Base-by-base conservation (phyloP, 1,140 invertebrate genomes). In the Heliconius nattereri region DNA sequence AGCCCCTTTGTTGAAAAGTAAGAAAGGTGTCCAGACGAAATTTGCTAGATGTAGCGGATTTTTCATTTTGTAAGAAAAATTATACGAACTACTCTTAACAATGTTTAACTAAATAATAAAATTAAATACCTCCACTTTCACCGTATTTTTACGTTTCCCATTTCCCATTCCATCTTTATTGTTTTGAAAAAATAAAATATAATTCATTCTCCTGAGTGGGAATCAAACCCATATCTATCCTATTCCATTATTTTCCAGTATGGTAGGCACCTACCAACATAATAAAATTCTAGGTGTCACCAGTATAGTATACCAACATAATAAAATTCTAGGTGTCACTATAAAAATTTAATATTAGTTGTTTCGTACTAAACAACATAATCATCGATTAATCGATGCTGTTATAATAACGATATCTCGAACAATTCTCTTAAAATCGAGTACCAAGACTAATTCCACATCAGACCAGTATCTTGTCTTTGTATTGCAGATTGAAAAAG, bases 401-500 rank as follows among this genome's bases (percentile, higher is more conserved):
- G 60, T 26, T 66, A 66, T 66, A 66, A 66, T 66, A 66, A 66
- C 23, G 60, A 66, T 66, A 66, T 66, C 60, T 9, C 9, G 60
- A 66, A 29, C 3, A 66, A 66, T 66, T 66, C 11, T 29, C 54
- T 57, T 57, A n/a, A 57, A 57, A 57, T 11, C 54, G n/a, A n/a
- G 54, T 23, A 57, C 3, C 54, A 23, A n/a, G 8, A 57, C 60
- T 66, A 66, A 66, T 66, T 66, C 60, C 60, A 66, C 23, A 66
- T 66, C 60, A 66, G 57, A 66, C 26, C 57, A 26, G n/a, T 35
- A 60, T 75, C 74, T 16, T 66, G 32, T 75, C 74, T 16, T 66
- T n/a, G 74, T 76, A 76, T 71, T 89, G 83, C 81, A 90, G 90
- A 93, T 93, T 91, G 91, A 89, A 92, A 92, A 93, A 93, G 80